Percentiles rank a stretch among this genome's conserved stretches.
Conservation (phyloP, 1,140 invertebrate species). For the Paraescarpia echinospica region DNA sequence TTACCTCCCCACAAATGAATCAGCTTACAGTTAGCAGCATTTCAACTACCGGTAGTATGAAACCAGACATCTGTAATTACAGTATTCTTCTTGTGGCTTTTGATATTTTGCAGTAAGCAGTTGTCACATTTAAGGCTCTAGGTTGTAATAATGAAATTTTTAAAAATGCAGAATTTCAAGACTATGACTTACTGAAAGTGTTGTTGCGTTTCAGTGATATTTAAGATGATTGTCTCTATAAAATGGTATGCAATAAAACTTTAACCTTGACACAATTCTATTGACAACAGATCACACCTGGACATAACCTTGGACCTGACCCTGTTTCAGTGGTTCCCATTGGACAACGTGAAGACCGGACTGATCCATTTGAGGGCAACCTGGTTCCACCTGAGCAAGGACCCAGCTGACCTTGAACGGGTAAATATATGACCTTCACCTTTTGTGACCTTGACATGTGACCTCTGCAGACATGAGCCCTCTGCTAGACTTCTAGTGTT, state of each 20-base stretch:
- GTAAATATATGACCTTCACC: slow-evolving; percentile 61
- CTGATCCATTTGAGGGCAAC: slow-evolving; percentile 82
- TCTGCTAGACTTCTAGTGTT: too few relatives aligned
- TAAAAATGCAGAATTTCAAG: not conserved
- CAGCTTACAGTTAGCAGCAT: too few relatives aligned
- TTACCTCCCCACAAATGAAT: too few relatives aligned
- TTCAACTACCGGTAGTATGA: too few relatives aligned
- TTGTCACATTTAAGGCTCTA: too few relatives aligned
- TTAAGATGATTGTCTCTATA: not conserved
- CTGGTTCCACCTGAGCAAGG: slow-evolving; percentile 80
- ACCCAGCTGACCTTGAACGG: slow-evolving; percentile 71
- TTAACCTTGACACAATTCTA: not conserved
- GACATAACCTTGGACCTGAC: not conserved
- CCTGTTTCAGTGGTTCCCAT: slow-evolving; percentile 77
- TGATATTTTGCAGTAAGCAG: too few relatives aligned
- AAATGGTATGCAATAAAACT: not conserved
- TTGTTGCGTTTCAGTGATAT: not conserved
- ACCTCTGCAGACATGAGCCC: not conserved
- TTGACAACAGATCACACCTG: not conserved
- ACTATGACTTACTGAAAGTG: not conserved
- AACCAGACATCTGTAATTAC: too few relatives aligned
- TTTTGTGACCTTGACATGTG: slow-evolving; percentile 4
- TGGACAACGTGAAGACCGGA: slow-evolving; percentile 92
- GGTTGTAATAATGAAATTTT: not conserved
- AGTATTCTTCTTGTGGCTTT: too few relatives aligned